These are phyloP conservation scores for Tamandua tetradactyla DNA, from an alignment of 2,797 vertebrate genomes.

Conservation along the genomic window DNA sequence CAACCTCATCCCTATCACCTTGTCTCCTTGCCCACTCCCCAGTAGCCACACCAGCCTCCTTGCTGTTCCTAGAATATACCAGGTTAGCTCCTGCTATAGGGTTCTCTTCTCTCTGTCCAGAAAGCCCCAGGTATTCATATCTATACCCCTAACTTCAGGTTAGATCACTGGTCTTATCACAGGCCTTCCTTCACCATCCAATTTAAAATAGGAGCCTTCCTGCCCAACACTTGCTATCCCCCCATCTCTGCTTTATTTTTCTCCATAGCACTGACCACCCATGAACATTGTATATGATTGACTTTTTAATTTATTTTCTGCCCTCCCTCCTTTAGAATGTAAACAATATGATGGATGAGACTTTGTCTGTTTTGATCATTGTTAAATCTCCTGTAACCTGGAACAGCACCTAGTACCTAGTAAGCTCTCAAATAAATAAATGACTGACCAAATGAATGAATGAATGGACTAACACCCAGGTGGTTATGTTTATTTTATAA, in stretches of 20 bases:
- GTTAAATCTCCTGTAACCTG: background rate
- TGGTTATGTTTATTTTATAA: background rate
- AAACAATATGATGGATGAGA: background rate
- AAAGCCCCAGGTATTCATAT: background rate
- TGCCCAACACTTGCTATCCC: background rate
- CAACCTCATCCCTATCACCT: background rate
- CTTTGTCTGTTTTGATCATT: background rate
- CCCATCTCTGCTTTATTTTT: background rate
- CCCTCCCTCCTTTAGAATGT: background rate
- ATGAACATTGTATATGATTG: background rate
- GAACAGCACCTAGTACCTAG: background rate
- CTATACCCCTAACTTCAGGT: background rate
- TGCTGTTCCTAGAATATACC: background rate
- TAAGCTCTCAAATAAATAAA: background rate
- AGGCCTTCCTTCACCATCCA: background rate
- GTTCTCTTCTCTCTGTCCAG: background rate
- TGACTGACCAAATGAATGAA: background rate
- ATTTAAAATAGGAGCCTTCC: background rate
- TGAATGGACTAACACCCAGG: background rate
- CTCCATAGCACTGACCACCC: background rate
- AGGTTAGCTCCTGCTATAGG: background rate
- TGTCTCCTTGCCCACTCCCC: fast-evolving
- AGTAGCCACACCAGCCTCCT: background rate
- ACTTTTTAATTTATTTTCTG: background rate
- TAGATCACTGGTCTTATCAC: background rate